Evolutionary conservation across 2,113 vertebrate genomes (phyloP).

Genomic region (Melanerpes formicivorus): DNA sequence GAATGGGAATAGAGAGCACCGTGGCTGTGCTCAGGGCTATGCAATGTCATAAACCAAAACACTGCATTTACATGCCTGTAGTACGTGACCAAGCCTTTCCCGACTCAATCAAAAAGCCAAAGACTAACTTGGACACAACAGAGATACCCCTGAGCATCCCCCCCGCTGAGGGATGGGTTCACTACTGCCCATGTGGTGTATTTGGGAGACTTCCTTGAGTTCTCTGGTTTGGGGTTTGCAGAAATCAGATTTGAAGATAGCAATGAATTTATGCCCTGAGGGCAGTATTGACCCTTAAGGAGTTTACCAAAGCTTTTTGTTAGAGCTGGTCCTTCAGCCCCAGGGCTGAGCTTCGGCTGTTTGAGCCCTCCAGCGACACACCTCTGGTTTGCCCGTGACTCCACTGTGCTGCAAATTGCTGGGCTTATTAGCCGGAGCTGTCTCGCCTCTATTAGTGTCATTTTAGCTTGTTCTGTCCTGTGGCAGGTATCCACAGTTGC

Average conservation of each 20-base stretch:
- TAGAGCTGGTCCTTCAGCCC: background rate
- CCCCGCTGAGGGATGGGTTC: rapidly evolving
- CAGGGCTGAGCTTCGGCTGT: background rate
- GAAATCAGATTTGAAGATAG: background rate
- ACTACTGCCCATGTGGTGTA: rapidly evolving
- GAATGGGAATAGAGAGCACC: background rate
- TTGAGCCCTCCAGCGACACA: background rate
- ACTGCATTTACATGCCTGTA: rapidly evolving
- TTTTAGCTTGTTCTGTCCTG: background rate
- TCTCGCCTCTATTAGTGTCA: background rate
- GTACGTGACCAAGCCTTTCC: background rate
- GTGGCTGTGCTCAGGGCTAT: rapidly evolving
- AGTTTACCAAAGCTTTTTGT: background rate
- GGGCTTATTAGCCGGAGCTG: background rate
- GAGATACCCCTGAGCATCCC: rapidly evolving
- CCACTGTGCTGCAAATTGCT: background rate
- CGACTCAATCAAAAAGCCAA: background rate
- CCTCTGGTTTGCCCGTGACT: rapidly evolving
- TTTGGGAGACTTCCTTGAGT: background rate
- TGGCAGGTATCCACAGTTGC: background rate
- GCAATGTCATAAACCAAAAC: background rate
- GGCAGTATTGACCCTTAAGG: background rate
- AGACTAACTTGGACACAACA: background rate
- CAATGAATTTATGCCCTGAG: background rate
- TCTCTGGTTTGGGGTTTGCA: background rate